phyloP scores from a whole-genome alignment of 53 echinoderm and acorn worm species.

The Zoroaster sp. region DNA sequence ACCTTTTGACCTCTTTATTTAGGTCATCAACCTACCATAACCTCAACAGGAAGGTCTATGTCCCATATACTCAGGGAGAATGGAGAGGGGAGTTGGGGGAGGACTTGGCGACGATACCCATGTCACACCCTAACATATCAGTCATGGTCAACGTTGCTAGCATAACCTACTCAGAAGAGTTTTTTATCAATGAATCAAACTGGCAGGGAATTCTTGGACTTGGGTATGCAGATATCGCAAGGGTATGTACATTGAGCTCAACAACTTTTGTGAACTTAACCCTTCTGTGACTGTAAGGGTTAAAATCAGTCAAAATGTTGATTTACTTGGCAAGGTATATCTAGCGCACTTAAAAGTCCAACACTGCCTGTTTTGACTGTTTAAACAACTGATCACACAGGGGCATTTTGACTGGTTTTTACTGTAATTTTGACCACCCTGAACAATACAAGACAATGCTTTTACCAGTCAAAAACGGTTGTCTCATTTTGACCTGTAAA shows the following conservation, averaged over 20 bases:
- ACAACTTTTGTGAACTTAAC: no score
- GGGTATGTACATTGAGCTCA: slow-evolving; percentile 72
- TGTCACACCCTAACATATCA: slow-evolving; percentile 53
- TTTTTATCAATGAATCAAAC: slow-evolving; percentile 88
- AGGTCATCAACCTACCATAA: slow-evolving; percentile 80
- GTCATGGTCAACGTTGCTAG: slow-evolving; percentile 76
- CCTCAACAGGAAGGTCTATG: slow-evolving; percentile 62
- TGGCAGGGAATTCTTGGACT: slow-evolving; percentile 98
- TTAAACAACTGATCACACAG: no score
- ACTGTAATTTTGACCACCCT: not conserved
- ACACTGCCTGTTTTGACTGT: no score
- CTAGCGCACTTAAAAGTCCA: not conserved
- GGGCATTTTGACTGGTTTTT: not conserved
- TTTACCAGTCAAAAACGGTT: no score
- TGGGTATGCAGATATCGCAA: slow-evolving; percentile 82
- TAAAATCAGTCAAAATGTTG: not conserved
- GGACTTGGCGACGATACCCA: slow-evolving; percentile 68
- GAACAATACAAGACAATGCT: no score
- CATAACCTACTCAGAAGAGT: slow-evolving; percentile 82
- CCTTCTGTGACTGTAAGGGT: no score
- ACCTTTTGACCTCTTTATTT: no score
- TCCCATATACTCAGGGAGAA: slow-evolving; percentile 89
- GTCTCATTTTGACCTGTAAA: no score
- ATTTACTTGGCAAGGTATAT: not conserved
- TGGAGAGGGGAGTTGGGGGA: slow-evolving; percentile 86